Base-by-base conservation (phyloP, 1,140 invertebrate species). In the Zophobas morio region DNA sequence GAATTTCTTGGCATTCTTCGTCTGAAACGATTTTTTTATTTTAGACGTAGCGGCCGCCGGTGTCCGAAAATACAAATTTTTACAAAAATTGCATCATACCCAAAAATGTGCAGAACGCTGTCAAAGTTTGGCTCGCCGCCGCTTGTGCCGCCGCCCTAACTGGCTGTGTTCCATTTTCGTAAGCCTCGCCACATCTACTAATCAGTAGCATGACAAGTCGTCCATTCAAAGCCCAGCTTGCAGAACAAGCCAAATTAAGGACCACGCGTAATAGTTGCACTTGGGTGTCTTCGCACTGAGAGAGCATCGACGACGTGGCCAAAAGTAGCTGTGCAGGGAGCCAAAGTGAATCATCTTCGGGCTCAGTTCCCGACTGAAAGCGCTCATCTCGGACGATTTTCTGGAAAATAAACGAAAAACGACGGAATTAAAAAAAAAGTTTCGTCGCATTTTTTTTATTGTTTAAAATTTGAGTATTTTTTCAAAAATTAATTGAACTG, bases 261-360 rank as follows among this genome's bases (percentile, higher is more conserved):
- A 96, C 88, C 76, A 96, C 91, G 90, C 96, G 86, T 76, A 92
- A 89, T 80, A 89, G 89, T 83, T 89, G 89, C n/a, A 90, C 89
- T 86, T 94, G 94, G 1, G 90, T 90, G 74, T 94, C 93, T 85
- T 95, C 94, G 1, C 92, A 91, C 77, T 94, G 91, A 0, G 90
- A 89, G 20, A 91, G 89, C 80, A 96, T 93, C 0, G 94, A 94
- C 54, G 92, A 91, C 71, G 96, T 94, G 6, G 95, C 91, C 51
- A 94, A 92, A 53, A 98, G 87, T 49, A 98, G 89, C 86, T 98
- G 96, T 1, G 95, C 94, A 6, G 96, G 95, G 79, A 97, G 87
- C 96, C 96, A 97, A 46, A 96, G 87, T 0, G 95, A 96, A 86
- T 97, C 96, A 86, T 96, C 94, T 88, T 96, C 96, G 1, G 94